These are phyloP conservation scores for Dromas ardeola DNA, from an alignment of 2,113 vertebrate genomes.

Conservation along the genomic window DNA sequence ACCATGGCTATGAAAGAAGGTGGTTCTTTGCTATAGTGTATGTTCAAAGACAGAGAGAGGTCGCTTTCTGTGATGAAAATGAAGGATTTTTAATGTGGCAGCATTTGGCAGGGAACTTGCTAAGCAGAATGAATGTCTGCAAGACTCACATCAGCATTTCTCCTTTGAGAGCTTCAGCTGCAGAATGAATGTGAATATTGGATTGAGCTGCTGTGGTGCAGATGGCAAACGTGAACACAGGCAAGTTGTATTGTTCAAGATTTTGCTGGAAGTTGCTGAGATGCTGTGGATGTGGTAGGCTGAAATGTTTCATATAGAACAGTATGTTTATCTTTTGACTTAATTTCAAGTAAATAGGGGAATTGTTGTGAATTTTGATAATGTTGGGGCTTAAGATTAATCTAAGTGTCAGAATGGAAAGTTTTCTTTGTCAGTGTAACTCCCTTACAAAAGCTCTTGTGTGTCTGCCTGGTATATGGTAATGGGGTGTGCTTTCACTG, in stretches of 20 bases:
- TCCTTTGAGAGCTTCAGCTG: background rate
- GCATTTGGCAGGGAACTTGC: background rate
- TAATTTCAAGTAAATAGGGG: background rate
- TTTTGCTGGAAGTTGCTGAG: background rate
- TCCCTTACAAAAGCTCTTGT: background rate
- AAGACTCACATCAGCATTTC: background rate
- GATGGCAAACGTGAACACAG: background rate
- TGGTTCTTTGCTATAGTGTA: background rate
- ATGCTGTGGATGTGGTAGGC: background rate
- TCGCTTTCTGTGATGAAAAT: background rate
- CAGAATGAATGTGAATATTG: background rate
- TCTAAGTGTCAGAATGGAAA: background rate
- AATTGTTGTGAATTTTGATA: background rate
- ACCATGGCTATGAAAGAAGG: background rate
- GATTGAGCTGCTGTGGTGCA: background rate
- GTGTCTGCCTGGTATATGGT: background rate
- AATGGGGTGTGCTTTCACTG: background rate
- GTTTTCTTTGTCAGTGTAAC: background rate
- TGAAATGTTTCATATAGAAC: background rate
- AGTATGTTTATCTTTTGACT: background rate
- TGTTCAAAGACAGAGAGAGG: background rate
- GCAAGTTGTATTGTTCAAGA: background rate
- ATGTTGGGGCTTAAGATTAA: background rate
- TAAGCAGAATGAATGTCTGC: background rate
- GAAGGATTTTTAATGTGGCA: background rate